phyloP scores from a whole-genome alignment of 2,797 vertebrate genomes.

The Amphiprion clarkii region DNA sequence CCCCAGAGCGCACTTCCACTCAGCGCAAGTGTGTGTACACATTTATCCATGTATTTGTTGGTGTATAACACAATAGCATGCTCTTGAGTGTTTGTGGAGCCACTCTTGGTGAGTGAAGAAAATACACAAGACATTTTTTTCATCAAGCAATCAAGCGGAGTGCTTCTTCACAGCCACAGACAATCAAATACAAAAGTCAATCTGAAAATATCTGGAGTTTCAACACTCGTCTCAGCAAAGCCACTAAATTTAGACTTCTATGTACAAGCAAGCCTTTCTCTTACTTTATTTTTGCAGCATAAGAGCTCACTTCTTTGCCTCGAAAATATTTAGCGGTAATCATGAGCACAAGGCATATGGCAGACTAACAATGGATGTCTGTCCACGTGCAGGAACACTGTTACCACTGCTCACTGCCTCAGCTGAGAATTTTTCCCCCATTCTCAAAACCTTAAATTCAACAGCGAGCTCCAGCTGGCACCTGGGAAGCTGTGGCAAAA shows the following conservation, averaged over 20 bases:
- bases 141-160: slow-evolving; percentile 43
- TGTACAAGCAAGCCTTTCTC: not conserved
- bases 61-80: not conserved
- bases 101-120: slow-evolving; percentile 21
- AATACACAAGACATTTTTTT: slow-evolving; percentile 50
- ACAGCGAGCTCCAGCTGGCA: slow-evolving; percentile 27
- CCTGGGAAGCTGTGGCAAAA: slow-evolving; percentile 29
- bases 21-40: not conserved
- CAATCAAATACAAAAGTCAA: slow-evolving; percentile 53
- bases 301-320: not conserved
- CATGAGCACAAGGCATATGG: not conserved
- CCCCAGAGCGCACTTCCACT: slow-evolving; percentile 12
- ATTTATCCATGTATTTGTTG: slow-evolving; percentile 20
- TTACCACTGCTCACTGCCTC: slow-evolving; percentile 9
- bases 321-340: slow-evolving; percentile 14
- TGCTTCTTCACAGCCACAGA: slow-evolving; percentile 34
- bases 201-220: slow-evolving; percentile 17
- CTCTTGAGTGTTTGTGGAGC: slow-evolving; percentile 30
- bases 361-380: slow-evolving; percentile 1
- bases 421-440: slow-evolving; percentile 1
- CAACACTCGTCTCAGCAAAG: slow-evolving; percentile 4
- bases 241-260: not conserved
- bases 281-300: not conserved
- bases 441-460: slow-evolving; percentile 23
- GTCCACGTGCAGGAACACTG: slow-evolving; percentile 5